phyloP scores from a whole-genome alignment of 2,797 vertebrate genomes.

The Pseudochirops cupreus region DNA sequence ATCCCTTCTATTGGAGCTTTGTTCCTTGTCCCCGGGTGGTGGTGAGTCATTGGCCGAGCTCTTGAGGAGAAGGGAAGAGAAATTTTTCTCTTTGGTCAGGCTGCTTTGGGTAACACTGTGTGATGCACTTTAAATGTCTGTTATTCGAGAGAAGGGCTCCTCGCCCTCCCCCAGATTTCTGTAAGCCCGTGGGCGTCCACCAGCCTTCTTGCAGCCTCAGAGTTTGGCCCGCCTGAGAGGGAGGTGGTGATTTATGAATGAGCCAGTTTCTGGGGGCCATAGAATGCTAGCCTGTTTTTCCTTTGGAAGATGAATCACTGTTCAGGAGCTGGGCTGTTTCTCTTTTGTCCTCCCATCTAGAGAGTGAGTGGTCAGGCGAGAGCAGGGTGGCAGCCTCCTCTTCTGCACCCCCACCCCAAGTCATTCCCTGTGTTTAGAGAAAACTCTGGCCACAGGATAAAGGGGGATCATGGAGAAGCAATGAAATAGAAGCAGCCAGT shows the following conservation, averaged over 20 bases:
- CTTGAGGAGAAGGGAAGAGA: conserved; percentile 38
- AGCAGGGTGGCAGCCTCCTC: background rate
- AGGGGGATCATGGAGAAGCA: background rate
- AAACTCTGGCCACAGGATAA: background rate
- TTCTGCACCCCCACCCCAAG: background rate
- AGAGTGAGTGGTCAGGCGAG: background rate
- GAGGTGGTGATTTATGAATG: background rate
- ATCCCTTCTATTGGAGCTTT: background rate
- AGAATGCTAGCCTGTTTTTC: conserved; percentile 30
- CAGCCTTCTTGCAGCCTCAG: conserved; percentile 11
- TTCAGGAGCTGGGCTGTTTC: conserved; percentile 21
- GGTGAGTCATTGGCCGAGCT: conserved; percentile 55
- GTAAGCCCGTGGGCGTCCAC: background rate
- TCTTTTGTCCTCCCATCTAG: background rate
- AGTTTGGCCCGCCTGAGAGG: background rate
- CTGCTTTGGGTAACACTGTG: conserved; percentile 21
- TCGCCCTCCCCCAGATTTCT: background rate
- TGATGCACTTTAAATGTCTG: background rate
- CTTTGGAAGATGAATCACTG: conserved; percentile 61
- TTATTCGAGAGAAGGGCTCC: background rate
- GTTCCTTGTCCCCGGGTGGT: conserved; percentile 25
- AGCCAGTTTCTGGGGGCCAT: background rate
- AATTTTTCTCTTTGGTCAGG: conserved; percentile 29
- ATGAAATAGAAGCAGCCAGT: background rate
- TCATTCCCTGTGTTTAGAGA: background rate